Conservation (phyloP, 2,888 invertebrate genomes). For the Boloria selene region DNA sequence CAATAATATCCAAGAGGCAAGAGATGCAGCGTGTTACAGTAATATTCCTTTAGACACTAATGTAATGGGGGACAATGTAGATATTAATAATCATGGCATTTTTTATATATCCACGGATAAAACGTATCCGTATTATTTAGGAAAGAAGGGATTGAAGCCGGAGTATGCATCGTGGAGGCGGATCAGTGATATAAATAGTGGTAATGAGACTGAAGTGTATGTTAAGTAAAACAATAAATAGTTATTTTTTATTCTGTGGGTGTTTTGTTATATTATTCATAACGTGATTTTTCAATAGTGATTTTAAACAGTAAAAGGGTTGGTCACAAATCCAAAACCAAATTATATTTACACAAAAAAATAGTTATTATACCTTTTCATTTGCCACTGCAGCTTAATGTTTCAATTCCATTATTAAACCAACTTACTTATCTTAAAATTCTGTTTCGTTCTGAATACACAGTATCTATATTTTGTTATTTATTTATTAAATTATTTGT, state of each 20-base stretch:
- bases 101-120: slow-evolving; percentile 67
- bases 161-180: slow-evolving; percentile 64
- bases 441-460: too few relatives aligned
- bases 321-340: too few relatives aligned
- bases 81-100: slow-evolving; percentile 59
- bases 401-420: too few relatives aligned
- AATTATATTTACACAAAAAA: too few relatives aligned
- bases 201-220: slow-evolving; percentile 62
- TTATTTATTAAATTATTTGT: neutral
- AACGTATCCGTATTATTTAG: slow-evolving; percentile 66
- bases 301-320: too few relatives aligned
- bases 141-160: slow-evolving; percentile 58
- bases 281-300: neutral
- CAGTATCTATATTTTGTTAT: too few relatives aligned
- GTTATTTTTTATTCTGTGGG: too few relatives aligned
- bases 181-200: slow-evolving; percentile 61
- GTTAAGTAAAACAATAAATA: neutral
- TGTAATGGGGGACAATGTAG: slow-evolving; percentile 57
- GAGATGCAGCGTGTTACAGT: slow-evolving; percentile 61
- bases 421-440: too few relatives aligned
- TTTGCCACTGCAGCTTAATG: too few relatives aligned
- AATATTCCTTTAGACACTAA: slow-evolving; percentile 57
- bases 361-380: too few relatives aligned
- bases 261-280: slow-evolving; percentile 2
- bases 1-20: slow-evolving; percentile 63